These are phyloP conservation scores for Aphelenchoides bicaudatus DNA, from an alignment of 2,888 invertebrate genomes.

Conservation along the genomic window DNA sequence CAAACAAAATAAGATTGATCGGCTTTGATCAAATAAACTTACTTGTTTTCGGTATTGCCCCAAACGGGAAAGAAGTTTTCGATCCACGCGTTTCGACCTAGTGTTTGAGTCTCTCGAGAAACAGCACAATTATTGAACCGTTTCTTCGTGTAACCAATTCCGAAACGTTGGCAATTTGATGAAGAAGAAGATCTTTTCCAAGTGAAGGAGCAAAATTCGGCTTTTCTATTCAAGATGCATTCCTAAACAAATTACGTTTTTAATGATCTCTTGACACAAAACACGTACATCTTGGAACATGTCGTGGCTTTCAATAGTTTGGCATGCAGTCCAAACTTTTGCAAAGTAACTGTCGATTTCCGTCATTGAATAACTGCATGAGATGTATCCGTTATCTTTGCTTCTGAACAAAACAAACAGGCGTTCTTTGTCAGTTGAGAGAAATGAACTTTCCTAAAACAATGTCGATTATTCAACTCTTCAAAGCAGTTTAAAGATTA, in stretches of 20 bases:
- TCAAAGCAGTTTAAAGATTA: not conserved
- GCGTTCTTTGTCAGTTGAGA: constrained; percentile 10
- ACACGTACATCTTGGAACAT: constrained; percentile 4
- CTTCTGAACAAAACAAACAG: constrained; percentile 21
- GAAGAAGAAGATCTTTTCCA: not conserved
- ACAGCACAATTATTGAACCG: constrained; percentile 43
- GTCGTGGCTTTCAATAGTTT: constrained; percentile 18
- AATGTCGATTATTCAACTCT: no score
- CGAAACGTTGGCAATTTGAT: constrained; percentile 34
- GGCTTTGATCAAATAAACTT: not conserved
- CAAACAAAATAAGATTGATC: constrained; percentile 1
- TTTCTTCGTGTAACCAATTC: not conserved
- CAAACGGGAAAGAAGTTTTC: constrained; percentile 46
- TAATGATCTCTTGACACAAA: not conserved
- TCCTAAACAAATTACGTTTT: not conserved
- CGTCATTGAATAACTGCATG: constrained; percentile 31
- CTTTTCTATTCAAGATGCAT: no score
- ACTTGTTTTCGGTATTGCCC: constrained; percentile 39
- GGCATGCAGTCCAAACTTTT: constrained; percentile 33
- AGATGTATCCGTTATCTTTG: constrained; percentile 8
- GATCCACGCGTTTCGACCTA: constrained; percentile 47
- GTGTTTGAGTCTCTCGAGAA: constrained; percentile 23
- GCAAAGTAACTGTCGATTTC: constrained; percentile 32
- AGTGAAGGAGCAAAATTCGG: not conserved
- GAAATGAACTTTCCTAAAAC: no score